These are phyloP conservation scores for Galaxea fascicularis DNA, from an alignment of 92 coral and sea anemone species.

Conservation along the genomic window DNA sequence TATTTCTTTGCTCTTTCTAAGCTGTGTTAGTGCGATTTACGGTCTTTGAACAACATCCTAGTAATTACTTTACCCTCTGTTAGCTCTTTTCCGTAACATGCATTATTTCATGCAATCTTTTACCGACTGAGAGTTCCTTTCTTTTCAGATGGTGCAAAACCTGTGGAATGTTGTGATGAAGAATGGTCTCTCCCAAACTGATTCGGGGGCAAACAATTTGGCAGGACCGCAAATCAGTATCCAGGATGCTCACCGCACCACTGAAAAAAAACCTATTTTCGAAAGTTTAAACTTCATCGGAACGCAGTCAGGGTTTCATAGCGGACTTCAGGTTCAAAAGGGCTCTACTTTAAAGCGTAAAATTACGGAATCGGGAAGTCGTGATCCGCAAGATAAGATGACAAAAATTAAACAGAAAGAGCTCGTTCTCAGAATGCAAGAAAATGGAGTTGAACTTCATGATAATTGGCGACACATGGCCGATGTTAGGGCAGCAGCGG, in stretches of 20 bases:
- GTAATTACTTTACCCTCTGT: too few species aligned
- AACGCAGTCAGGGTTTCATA: not conserved
- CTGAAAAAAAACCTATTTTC: not conserved
- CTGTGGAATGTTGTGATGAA: slow-evolving; percentile 12
- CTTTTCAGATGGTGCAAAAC: slow-evolving; percentile 11
- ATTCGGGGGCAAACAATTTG: not conserved
- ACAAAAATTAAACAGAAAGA: not conserved
- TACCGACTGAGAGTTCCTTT: not conserved
- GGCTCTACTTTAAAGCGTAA: not conserved
- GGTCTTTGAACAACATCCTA: too few species aligned
- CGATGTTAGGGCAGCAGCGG: slow-evolving; percentile 15
- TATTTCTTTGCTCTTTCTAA: too few species aligned
- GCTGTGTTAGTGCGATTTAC: too few species aligned
- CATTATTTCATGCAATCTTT: not conserved
- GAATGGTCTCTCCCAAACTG: not conserved
- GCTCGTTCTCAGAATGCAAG: not conserved
- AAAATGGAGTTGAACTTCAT: not conserved
- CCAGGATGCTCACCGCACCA: not conserved
- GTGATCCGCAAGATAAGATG: not conserved
- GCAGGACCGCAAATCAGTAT: not conserved
- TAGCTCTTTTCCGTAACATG: too few species aligned
- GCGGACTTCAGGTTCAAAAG: not conserved
- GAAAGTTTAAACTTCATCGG: slow-evolving; percentile 9
- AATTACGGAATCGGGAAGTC: not conserved
- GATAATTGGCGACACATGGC: not conserved